A percentile compares a stretch with the other conserved stretches of the same genome.
These are phyloP conservation scores for Chaetodon auriga DNA, from an alignment of 2,113 vertebrate species.

Conservation along the genomic window DNA sequence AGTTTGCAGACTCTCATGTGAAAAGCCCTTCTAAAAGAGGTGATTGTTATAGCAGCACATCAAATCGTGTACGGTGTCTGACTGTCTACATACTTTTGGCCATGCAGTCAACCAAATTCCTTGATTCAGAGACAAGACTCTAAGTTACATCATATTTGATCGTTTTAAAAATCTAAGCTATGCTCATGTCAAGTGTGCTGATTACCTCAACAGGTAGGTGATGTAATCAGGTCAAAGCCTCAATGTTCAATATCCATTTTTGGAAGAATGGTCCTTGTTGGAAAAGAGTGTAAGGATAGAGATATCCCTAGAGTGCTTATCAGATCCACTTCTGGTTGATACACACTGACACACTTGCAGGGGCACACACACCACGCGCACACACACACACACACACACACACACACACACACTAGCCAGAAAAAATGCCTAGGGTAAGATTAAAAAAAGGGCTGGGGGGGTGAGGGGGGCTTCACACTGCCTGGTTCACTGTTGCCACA, in stretches of 20 bases:
- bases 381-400: constrained; percentile 38
- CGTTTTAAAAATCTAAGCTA: neutral
- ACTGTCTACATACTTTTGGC: neutral
- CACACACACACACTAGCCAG: constrained; percentile 19
- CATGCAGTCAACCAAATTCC: neutral
- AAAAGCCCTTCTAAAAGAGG: neutral
- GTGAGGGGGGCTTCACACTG: constrained; percentile 21
- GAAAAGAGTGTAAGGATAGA: constrained; percentile 53
- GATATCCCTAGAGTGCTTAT: constrained; percentile 66
- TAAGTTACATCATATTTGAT: neutral
- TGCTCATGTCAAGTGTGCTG: neutral
- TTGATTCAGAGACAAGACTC: neutral
- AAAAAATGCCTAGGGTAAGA: constrained; percentile 52
- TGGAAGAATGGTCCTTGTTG: constrained; percentile 51
- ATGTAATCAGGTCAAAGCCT: constrained; percentile 63
- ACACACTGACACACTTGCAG: constrained; percentile 40
- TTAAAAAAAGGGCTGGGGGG: constrained; percentile 31
- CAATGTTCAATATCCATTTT: constrained; percentile 54
- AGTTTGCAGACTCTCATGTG: no score
- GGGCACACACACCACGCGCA: neutral
- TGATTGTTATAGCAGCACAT: neutral
- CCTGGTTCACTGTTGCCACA: constrained; percentile 47
- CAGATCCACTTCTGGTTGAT: constrained; percentile 46
- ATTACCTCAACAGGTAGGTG: constrained; percentile 43
- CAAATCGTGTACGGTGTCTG: neutral